Evolutionary conservation across 2,888 invertebrate genomes (phyloP).

Genomic region (Sinotaia quadrata): DNA sequence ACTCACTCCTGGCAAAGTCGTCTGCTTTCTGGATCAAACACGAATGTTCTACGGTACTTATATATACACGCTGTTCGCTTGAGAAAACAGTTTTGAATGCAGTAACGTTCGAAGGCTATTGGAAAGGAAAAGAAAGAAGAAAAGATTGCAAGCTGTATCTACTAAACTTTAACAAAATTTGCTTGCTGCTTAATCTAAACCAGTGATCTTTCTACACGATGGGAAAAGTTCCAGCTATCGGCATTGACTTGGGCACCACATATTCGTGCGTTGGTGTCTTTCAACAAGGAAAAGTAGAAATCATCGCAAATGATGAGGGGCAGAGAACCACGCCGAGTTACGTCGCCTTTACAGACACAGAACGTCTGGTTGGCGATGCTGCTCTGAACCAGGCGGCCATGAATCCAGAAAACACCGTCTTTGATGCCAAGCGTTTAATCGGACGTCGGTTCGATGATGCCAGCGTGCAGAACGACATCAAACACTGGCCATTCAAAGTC

Average conservation of each 20-base stretch:
- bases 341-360: slow-evolving; percentile 80
- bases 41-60: too few relatives aligned
- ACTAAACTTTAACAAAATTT: too few relatives aligned
- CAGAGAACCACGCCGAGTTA: slow-evolving; percentile 83
- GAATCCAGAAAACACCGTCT: slow-evolving; percentile 84
- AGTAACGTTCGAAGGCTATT: too few relatives aligned
- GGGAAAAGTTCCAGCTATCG: slow-evolving; percentile 76
- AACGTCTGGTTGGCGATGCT: slow-evolving; percentile 73
- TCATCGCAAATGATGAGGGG: slow-evolving; percentile 76
- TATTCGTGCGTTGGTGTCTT: slow-evolving; percentile 78
- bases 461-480: slow-evolving; percentile 58
- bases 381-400: slow-evolving; percentile 75
- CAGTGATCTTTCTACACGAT: too few relatives aligned
- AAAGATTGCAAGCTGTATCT: too few relatives aligned
- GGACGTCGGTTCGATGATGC: slow-evolving; percentile 56
- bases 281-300: slow-evolving; percentile 75
- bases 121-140: too few relatives aligned
- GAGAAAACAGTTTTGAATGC: too few relatives aligned
- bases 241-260: slow-evolving; percentile 91
- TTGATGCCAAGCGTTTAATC: slow-evolving; percentile 70
- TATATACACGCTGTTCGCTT: too few relatives aligned
- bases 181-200: too few relatives aligned
- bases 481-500: slow-evolving; percentile 61
- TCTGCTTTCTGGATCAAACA: too few relatives aligned
- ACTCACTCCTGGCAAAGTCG: too few relatives aligned